phyloP scores from a whole-genome alignment of 2,888 invertebrate genomes.

The Nomada fabriciana region DNA sequence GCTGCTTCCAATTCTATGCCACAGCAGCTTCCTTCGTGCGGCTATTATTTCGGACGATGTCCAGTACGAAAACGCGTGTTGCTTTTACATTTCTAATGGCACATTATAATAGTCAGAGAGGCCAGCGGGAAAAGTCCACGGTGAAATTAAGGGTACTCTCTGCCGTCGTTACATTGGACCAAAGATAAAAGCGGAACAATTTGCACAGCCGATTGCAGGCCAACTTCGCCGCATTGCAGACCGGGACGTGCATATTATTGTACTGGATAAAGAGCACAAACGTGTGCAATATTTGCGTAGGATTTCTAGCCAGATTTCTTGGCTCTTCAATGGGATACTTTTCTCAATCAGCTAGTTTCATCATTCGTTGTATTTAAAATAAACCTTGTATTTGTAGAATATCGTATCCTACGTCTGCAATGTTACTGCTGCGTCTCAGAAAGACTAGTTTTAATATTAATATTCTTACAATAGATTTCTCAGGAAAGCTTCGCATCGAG shows the following conservation, averaged over 20 bases:
- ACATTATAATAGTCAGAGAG: conserved; percentile 13
- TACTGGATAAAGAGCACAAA: conserved; percentile 1
- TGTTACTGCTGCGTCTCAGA: too few relatives aligned
- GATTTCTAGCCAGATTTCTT: not conserved
- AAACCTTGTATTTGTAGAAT: too few relatives aligned
- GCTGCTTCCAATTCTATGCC: not conserved
- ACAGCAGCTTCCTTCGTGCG: not conserved
- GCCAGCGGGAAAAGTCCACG: conserved; percentile 1
- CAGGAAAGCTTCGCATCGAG: too few relatives aligned
- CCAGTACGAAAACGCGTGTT: not conserved
- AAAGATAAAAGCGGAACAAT: conserved; percentile 32
- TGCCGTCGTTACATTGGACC: conserved; percentile 29
- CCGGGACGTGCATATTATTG: not conserved
- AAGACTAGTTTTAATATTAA: too few relatives aligned
- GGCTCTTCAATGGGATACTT: too few relatives aligned
- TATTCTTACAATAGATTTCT: too few relatives aligned
- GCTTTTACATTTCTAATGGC: conserved; percentile 13
- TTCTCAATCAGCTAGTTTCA: too few relatives aligned
- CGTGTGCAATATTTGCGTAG: conserved; percentile 3
- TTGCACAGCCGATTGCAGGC: conserved; percentile 27
- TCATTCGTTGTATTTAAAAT: too few relatives aligned
- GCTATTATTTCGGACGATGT: not conserved
- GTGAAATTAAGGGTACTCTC: conserved; percentile 18
- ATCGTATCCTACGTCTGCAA: too few relatives aligned
- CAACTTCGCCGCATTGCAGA: conserved; percentile 24